Base-by-base conservation (phyloP, 2,797 vertebrate genomes). In the Anguilla pacifica region DNA sequence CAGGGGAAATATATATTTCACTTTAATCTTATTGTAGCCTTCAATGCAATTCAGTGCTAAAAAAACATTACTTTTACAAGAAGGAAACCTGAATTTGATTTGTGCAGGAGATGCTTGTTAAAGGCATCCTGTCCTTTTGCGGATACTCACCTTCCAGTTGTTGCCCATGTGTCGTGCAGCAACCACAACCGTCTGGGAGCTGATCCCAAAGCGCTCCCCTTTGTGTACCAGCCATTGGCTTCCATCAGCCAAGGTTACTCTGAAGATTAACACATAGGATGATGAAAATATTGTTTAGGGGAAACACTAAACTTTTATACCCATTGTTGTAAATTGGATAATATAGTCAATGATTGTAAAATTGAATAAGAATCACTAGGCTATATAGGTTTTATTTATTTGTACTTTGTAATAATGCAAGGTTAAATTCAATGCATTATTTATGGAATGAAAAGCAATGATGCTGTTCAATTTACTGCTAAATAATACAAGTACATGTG, bases 201-300 rank as follows among this genome's bases (percentile, higher is more conserved):
- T 88, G 1, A 35, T 1, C 2, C 94, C 94, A 13, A 11, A 95
- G 1, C 31, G 1, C 0, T 3, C 0, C 59, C 94, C 95, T 91
- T 96, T 95, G 59, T 96, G 95, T 84, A 95, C 11, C 51, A 96
- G 90, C 92, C 92, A 95, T 83, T 46, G 2, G 3, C 90, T 67
- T 2, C 84, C 90, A 0, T 95, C 92, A 0, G 0, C 81, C 85
- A 95, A 87, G 2, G 94, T 95, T 83, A 95, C 93, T 84, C 95
- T 96, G 86, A 25, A 74, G 35, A 87, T 57, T 70, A 89, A 61
- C 51, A 86, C 89, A 90, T 6, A 39, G 1, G 35, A 57, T 77
- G 28, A 77, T 72, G 28, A 22, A 88, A 72, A 46, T 31, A 86
- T 67, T 39, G 22, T 11, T 25, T 0, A 11, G 6, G 43, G n/a